Conservation (phyloP, 2,888 invertebrate species). For the Octodonta nipae region DNA sequence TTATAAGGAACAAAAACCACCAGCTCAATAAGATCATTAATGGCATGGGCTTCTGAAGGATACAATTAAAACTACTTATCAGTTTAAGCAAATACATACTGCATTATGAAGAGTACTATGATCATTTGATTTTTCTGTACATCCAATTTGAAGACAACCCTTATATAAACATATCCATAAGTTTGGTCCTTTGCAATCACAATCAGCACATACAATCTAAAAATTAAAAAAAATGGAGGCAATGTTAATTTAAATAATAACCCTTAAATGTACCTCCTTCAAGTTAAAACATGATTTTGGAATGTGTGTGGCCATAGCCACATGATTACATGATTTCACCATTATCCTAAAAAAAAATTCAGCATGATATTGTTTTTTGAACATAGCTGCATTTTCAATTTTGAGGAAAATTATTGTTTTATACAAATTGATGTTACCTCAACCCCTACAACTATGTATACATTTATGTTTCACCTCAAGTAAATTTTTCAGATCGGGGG, state of each 20-base stretch:
- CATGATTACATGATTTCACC: slow-evolving; percentile 26
- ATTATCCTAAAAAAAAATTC: slow-evolving; percentile 15
- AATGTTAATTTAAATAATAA: neutral
- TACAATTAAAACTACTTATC: no score
- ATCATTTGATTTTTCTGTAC: slow-evolving; percentile 69
- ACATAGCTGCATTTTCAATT: no score
- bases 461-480: no score
- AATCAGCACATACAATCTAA: slow-evolving; percentile 48
- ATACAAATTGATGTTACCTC: no score
- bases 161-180: slow-evolving; percentile 76
- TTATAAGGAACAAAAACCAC: no score
- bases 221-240: slow-evolving; percentile 1
- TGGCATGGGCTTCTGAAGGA: no score
- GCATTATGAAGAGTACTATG: slow-evolving; percentile 71
- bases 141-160: slow-evolving; percentile 68
- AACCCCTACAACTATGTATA: no score
- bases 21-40: no score
- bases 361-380: no score
- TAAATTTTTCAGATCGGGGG: no score
- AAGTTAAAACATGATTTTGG: slow-evolving; percentile 25
- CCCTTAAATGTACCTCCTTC: slow-evolving; percentile 23
- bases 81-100: slow-evolving; percentile 35
- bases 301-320: slow-evolving; percentile 26
- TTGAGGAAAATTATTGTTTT: no score
- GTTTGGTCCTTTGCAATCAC: slow-evolving; percentile 60